Evolutionary conservation across 1,140 invertebrate genomes (phyloP), one percentile per base, ranked within the genome.

Genomic region (Drosophila murphyi): DNA sequence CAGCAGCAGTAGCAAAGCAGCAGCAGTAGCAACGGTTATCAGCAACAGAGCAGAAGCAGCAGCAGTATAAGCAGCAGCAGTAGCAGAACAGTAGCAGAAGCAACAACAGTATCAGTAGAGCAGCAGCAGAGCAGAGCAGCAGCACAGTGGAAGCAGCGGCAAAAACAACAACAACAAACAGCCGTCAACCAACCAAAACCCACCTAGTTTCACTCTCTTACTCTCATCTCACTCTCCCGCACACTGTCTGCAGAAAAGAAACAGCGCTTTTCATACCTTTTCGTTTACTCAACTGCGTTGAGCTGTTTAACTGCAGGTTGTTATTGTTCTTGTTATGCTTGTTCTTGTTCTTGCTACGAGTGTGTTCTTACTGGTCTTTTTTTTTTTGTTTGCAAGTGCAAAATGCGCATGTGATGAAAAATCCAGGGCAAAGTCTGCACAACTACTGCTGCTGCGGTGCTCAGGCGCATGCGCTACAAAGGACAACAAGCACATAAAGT

Each of bases 391-490:
- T 80, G 69, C 82, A 88, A 80, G 82, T 87, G 82, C 62, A 63
- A 63, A 70, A 63, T 86, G 82, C 83, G 83, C 80, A 88, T 87
- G 82, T 88, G 60, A 78, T 82, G 63, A 65, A 88, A 87, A 88
- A 88, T 88, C 83, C 82, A 87, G 82, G 82, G 77, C 82, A 80
- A 74, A 82, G 64, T 82, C 82, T 87, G 80, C 81, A 83, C 39
- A 68, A 67, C 37, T 7, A 62, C 10, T 62, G 62, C 64, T 72
- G 41, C 59, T 63, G 52, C 48, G 78, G 48, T n/a, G 32, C 29
- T 10, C 48, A 59, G 57, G n/a, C 74, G 71, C 78, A 71, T 57
- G 82, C 70, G 83, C 35, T 7, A n/a, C 37, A 52, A 48, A 74
- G 65, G 57, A 74, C 65, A 70, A 63, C 51, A 68, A 69, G 57